Evolutionary conservation across 2,113 vertebrate genomes (phyloP).

Genomic region (Pelvicachromis taeniatus): DNA sequence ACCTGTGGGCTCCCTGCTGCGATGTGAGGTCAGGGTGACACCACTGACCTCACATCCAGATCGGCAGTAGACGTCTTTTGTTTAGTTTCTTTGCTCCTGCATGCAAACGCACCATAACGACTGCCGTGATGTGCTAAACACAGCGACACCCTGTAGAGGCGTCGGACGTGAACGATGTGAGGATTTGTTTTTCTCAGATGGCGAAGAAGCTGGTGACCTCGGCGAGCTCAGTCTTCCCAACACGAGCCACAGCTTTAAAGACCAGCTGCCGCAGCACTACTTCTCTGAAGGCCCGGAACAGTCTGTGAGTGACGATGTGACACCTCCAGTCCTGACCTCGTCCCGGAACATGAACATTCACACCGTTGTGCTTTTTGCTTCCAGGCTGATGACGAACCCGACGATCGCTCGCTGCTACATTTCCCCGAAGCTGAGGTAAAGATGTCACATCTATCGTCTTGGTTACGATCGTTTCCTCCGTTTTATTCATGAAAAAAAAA

Average conservation of each 20-base stretch:
- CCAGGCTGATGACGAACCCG: slow-evolving; percentile 49
- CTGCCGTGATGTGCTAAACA: neutral
- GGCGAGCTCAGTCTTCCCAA: slow-evolving; percentile 46
- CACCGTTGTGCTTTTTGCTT: neutral
- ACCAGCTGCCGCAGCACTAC: slow-evolving; percentile 48
- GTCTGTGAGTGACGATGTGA: slow-evolving; percentile 44
- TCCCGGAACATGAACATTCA: neutral
- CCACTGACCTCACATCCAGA: neutral
- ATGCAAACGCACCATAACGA: neutral
- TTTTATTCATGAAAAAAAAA: neutral
- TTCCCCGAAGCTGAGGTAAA: slow-evolving; percentile 46
- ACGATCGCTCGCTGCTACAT: neutral
- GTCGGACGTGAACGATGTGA: neutral
- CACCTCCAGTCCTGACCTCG: neutral
- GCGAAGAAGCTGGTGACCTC: slow-evolving; percentile 50
- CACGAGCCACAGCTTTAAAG: slow-evolving; percentile 18
- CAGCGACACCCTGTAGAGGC: neutral
- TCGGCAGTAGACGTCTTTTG: neutral
- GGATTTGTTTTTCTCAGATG: slow-evolving; percentile 57
- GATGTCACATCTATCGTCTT: neutral
- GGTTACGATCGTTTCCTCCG: neutral
- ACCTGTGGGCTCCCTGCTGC: neutral
- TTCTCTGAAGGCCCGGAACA: slow-evolving; percentile 29
- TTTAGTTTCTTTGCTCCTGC: too few species aligned
- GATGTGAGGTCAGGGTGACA: neutral